Evolutionary conservation across 2,113 vertebrate genomes (phyloP).

Genomic region (Anoura caudifer): DNA sequence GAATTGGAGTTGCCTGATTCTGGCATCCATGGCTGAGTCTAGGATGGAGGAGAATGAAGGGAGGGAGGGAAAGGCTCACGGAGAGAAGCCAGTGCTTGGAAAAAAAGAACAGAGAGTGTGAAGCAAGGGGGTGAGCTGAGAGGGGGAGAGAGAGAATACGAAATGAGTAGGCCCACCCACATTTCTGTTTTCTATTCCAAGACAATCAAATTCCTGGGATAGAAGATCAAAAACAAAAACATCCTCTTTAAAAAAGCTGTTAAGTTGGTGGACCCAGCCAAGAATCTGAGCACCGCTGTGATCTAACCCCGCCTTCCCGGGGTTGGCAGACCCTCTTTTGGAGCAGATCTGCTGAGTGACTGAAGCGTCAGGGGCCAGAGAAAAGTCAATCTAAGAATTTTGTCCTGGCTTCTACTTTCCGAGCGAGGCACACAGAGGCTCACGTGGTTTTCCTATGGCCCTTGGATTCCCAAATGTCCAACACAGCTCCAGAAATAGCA

Average conservation of each 20-base stretch:
- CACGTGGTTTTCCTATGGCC: constrained; percentile 5
- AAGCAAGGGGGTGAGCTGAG: fast-evolving
- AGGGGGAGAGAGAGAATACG: background rate
- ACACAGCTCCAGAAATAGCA: background rate
- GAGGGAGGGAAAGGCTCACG: background rate
- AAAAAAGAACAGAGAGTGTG: background rate
- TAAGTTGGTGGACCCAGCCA: constrained; percentile 74
- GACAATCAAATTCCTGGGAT: constrained; percentile 79
- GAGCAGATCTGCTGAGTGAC: constrained; percentile 70
- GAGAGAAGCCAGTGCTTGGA: background rate
- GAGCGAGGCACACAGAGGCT: constrained; percentile 57
- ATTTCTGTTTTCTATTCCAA: constrained; percentile 76
- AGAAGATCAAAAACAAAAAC: constrained; percentile 81
- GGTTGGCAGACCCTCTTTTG: constrained; percentile 71
- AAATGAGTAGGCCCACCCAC: constrained; percentile 72
- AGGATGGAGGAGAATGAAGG: background rate
- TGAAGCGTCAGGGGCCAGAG: constrained; percentile 58
- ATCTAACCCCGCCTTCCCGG: constrained; percentile 74
- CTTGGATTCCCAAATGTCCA: background rate
- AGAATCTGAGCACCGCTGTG: constrained; percentile 74
- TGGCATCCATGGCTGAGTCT: background rate
- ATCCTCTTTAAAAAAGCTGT: constrained; percentile 79
- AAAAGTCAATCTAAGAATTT: constrained; percentile 54
- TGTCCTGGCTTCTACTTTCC: constrained; percentile 56
- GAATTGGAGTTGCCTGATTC: background rate